Conservation (phyloP, 2,888 invertebrate species). For the Athripsodes cinereus region DNA sequence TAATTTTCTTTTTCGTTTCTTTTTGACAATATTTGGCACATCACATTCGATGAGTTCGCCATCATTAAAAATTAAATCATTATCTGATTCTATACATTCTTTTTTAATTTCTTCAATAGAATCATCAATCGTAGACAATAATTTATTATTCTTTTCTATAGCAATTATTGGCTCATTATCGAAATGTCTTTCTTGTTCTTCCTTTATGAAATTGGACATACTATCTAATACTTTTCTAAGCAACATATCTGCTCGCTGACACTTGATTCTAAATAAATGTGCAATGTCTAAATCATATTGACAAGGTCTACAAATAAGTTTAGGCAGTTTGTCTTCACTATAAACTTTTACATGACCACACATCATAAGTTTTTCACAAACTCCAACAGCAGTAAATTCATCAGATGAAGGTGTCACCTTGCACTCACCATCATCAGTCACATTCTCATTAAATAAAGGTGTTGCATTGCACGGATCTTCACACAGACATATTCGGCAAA, state of each 20-base stretch:
- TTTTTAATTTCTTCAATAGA: neutral
- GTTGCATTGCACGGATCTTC: no score
- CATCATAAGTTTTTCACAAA: neutral
- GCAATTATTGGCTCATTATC: neutral
- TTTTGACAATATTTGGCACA: neutral
- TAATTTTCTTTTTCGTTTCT: neutral
- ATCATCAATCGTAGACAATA: neutral
- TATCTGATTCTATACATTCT: neutral
- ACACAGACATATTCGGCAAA: neutral
- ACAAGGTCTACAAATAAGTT: neutral
- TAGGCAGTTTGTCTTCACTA: neutral
- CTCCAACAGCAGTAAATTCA: no score
- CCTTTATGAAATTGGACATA: no score
- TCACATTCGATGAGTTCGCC: neutral
- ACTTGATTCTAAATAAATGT: neutral
- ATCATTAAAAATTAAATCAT: neutral
- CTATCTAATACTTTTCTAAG: neutral
- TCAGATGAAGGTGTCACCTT: no score
- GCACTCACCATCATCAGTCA: no score
- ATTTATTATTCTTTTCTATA: neutral
- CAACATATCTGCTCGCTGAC: neutral
- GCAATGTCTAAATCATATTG: neutral
- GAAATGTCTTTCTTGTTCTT: neutral
- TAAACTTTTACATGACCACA: neutral
- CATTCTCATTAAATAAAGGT: no score